Conservation (phyloP, 2,113 vertebrate genomes). For the Casuarius casuarius region DNA sequence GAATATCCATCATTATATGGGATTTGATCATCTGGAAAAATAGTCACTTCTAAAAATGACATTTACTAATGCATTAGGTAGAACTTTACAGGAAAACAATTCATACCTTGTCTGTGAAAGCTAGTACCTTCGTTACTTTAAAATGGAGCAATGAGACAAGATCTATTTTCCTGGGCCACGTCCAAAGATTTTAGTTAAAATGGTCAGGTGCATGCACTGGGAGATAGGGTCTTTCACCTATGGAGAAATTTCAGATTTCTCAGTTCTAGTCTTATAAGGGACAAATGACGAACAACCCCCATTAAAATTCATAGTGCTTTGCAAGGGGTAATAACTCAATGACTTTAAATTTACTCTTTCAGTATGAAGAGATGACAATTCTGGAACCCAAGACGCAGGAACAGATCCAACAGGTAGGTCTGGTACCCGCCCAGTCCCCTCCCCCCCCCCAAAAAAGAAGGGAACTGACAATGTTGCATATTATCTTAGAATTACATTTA, state of each 20-base stretch:
- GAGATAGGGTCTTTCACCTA: neutral
- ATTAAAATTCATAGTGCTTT: neutral
- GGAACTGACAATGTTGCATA: neutral
- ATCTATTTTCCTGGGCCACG: neutral
- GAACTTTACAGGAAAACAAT: neutral
- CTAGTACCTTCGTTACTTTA: neutral
- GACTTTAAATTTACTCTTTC: neutral
- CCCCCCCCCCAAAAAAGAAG: neutral
- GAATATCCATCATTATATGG: neutral
- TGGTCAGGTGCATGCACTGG: fast-evolving
- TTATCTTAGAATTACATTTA: neutral
- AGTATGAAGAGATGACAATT: neutral
- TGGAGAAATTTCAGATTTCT: neutral
- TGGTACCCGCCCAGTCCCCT: neutral
- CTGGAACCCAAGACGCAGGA: neutral
- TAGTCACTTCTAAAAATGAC: neutral
- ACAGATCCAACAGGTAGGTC: neutral
- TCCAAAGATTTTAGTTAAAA: neutral
- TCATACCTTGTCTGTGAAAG: neutral
- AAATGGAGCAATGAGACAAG: neutral
- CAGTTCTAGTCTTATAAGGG: neutral
- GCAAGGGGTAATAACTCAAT: neutral
- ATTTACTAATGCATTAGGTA: neutral
- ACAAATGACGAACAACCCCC: neutral
- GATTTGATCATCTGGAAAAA: neutral